A percentile compares a stretch with the other conserved stretches of the same genome.
Conservation (phyloP, 2,888 invertebrate species). For the Caprella mutica region DNA sequence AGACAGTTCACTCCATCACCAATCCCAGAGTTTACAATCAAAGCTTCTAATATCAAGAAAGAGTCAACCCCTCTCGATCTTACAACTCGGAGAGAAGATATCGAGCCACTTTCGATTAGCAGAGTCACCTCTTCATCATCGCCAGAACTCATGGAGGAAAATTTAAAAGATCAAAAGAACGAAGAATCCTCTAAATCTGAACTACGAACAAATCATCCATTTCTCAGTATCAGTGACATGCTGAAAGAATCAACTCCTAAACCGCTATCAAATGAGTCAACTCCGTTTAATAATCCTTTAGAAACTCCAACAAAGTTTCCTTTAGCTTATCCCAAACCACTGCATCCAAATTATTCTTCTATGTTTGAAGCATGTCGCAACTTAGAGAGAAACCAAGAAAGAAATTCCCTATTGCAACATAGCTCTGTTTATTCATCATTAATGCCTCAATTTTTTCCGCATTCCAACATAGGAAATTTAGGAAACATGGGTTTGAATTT, state of each 20-base stretch:
- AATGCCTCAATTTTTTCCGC: conserved; percentile 29
- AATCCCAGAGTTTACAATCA: too few relatives aligned
- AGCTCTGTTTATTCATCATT: conserved; percentile 14
- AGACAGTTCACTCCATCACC: background rate
- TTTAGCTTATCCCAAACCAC: conserved; percentile 58
- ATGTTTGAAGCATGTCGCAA: conserved; percentile 60
- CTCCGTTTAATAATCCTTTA: conserved; percentile 19
- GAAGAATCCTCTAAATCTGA: background rate
- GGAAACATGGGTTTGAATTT: conserved; percentile 12
- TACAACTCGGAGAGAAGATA: conserved; percentile 3
- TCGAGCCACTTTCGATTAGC: background rate
- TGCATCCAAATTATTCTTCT: conserved; percentile 50
- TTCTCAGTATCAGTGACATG: conserved; percentile 27
- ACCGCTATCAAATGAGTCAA: conserved; percentile 13
- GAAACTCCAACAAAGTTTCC: conserved; percentile 23
- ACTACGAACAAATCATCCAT: conserved; percentile 25
- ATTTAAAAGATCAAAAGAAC: background rate
- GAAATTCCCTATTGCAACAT: conserved; percentile 21
- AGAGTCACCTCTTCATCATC: background rate
- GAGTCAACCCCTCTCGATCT: conserved; percentile 12
- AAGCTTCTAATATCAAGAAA: background rate
- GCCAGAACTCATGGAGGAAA: background rate
- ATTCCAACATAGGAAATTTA: conserved; percentile 24
- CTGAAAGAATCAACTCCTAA: conserved; percentile 24
- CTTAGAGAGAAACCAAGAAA: conserved; percentile 20